Evolutionary conservation across 2,888 invertebrate genomes (phyloP), one percentile per base, ranked within the genome.

Genomic region (Loripinus fragilis): DNA sequence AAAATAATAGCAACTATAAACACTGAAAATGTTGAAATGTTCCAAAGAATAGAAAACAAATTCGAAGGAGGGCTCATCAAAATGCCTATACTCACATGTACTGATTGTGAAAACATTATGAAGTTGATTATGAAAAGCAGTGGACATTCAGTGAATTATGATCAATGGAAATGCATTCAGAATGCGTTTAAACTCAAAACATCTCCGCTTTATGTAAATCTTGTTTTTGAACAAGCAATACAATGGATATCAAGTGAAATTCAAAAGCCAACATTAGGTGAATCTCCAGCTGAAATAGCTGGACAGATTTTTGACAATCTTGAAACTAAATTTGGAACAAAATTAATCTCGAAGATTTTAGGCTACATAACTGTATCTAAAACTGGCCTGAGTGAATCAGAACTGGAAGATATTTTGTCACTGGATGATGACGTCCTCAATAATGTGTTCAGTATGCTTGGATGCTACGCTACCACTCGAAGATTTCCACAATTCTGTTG

Each of bases 361-460:
- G 90, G 87, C 17, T 91, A 90, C 76, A 73, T 92, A 48, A 88
- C 90, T 0, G 90, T 90, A 0, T 79, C 90, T 12, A 85, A 81
- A 67, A 73, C 80, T 35, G 92, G 92, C 28, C 78, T 91, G 17
- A 89, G 90, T 64, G 90, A 91, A 75, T 84, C 86, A 8, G 91
- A 92, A 73, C 78, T 91, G n/a, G 89, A 90, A 33, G 92, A 92
- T 79, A 79, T 91, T 5, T 70, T 92, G 23, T 90, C 90, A 1
- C 76, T 91, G n/a, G 92, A 92, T 77, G 91, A 92, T 52, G 74
- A 84, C 8, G 81, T 91, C 5, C 79, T 92, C 33, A 89, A 88
- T 71, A 78, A 85, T 42, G 80, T 91, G 5, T 91, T 85, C 77
- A 77, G 83, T 17, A 75, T 66, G 25, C 87, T 88, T 78, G 86